Percentiles rank a stretch among this genome's conserved stretches.
phyloP scores from a whole-genome alignment of 2,888 invertebrate genomes.

The Drosophila diplacantha region DNA sequence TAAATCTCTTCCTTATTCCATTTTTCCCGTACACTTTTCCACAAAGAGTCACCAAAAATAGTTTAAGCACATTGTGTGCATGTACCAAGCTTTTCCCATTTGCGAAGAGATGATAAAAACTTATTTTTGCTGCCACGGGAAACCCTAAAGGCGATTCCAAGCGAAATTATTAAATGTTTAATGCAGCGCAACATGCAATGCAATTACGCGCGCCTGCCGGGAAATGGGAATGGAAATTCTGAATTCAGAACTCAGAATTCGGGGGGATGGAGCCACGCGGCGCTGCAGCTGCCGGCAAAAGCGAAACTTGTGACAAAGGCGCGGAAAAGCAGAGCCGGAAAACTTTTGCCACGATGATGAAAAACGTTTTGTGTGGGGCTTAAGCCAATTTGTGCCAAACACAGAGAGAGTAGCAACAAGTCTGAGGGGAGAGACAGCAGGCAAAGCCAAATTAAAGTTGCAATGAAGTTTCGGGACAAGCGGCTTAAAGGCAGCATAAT shows the following conservation, averaged over 20 bases:
- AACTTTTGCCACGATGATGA: slow-evolving; percentile 57
- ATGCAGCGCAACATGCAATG: slow-evolving; percentile 69
- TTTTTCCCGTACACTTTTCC: neutral
- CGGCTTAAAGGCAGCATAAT: slow-evolving; percentile 55
- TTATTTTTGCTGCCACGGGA: slow-evolving; percentile 45
- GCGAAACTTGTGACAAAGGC: slow-evolving; percentile 63
- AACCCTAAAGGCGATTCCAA: slow-evolving; percentile 52
- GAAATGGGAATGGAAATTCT: slow-evolving; percentile 10
- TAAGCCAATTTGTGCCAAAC: slow-evolving; percentile 69
- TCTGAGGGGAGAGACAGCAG: slow-evolving; percentile 19
- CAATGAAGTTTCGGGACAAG: slow-evolving; percentile 47
- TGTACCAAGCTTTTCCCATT: slow-evolving; percentile 14
- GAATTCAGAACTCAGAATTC: slow-evolving; percentile 3
- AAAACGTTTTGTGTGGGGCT: slow-evolving; percentile 64
- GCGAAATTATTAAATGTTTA: slow-evolving; percentile 65
- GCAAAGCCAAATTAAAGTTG: slow-evolving; percentile 53
- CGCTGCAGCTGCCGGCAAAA: slow-evolving; percentile 11
- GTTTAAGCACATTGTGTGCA: slow-evolving; percentile 3
- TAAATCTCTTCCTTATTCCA: neutral
- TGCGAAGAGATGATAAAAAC: slow-evolving; percentile 38
- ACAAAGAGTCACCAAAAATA: slow-evolving; percentile 4
- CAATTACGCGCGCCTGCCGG: slow-evolving; percentile 50
- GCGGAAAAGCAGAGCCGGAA: slow-evolving; percentile 57
- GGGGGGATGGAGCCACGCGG: neutral
- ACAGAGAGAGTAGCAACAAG: slow-evolving; percentile 34